Evolutionary conservation across 2,113 vertebrate species (phyloP).

Genomic region (Amphiprion ocellaris): DNA sequence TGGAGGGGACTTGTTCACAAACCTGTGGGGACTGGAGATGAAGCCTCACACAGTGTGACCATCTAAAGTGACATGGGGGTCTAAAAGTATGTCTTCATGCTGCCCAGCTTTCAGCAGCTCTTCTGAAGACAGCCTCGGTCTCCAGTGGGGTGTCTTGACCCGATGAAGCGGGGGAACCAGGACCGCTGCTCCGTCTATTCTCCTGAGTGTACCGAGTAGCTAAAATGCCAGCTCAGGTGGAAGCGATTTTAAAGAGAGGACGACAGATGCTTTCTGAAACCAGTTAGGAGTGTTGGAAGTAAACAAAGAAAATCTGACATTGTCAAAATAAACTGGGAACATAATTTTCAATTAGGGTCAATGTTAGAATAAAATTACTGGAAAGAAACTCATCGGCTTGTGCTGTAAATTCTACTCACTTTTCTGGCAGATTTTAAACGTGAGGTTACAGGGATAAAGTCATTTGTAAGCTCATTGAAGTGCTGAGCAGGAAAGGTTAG

Average conservation of each 20-base stretch:
- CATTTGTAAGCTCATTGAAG: background rate
- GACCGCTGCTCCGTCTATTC: constrained; percentile 2
- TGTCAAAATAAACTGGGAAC: background rate
- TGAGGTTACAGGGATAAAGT: background rate
- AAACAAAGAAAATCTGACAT: constrained; percentile 1
- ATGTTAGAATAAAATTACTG: too few relatives aligned
- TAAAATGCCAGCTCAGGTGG: constrained; percentile 45
- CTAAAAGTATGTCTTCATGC: constrained; percentile 60
- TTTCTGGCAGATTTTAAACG: background rate
- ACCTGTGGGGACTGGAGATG: constrained; percentile 49
- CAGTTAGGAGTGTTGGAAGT: background rate
- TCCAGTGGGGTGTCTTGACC: constrained; percentile 56
- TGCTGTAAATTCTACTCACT: background rate
- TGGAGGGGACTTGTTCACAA: constrained; percentile 67
- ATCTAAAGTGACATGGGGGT: constrained; percentile 59
- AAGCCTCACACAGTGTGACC: constrained; percentile 57
- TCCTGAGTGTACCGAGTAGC: constrained; percentile 44
- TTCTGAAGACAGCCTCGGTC: constrained; percentile 43
- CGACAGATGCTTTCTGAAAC: constrained; percentile 22
- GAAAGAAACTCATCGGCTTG: background rate
- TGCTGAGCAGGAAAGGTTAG: background rate
- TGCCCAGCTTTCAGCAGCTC: constrained; percentile 65
- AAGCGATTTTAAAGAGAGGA: constrained; percentile 36
- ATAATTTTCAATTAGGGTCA: background rate
- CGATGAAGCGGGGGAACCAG: constrained; percentile 11